Evolutionary conservation across 2,888 invertebrate species (phyloP).

Genomic region (Eumacrocentrus americanus): DNA sequence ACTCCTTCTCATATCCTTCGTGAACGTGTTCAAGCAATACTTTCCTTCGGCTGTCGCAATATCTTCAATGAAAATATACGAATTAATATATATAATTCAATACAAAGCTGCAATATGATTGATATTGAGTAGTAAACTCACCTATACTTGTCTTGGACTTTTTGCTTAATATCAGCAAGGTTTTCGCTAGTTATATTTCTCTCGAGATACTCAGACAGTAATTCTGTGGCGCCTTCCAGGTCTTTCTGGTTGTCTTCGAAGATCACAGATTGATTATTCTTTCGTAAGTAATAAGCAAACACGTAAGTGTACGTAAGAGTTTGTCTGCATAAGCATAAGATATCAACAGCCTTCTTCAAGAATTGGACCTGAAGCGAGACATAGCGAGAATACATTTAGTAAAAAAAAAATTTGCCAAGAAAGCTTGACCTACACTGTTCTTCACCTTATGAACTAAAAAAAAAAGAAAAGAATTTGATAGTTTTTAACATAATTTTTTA

Average conservation of each 20-base stretch:
- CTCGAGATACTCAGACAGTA: slow-evolving; percentile 96
- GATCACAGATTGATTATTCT: slow-evolving; percentile 98
- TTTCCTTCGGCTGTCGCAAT: slow-evolving; percentile 96
- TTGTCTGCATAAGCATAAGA: slow-evolving; percentile 94
- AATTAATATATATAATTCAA: no score
- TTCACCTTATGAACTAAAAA: neutral
- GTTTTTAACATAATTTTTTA: no score
- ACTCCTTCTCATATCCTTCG: slow-evolving; percentile 98
- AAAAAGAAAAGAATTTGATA: slow-evolving; percentile 6
- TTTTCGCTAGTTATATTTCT: slow-evolving; percentile 97
- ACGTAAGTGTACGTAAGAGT: slow-evolving; percentile 99
- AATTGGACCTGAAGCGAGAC: slow-evolving; percentile 88
- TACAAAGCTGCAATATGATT: no score
- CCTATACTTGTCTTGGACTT: slow-evolving; percentile 98
- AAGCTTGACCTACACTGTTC: slow-evolving; percentile 4
- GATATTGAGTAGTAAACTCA: no score
- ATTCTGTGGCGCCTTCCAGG: slow-evolving; percentile 96
- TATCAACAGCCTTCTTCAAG: slow-evolving; percentile 95
- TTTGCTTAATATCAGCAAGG: slow-evolving; percentile 96
- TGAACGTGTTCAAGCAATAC: slow-evolving; percentile 96
- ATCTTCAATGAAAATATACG: no score
- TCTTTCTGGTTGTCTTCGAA: slow-evolving; percentile 99
- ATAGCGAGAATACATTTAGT: no score
- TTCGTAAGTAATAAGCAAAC: slow-evolving; percentile 97
- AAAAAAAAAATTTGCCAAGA: slow-evolving; percentile 1